Conservation (phyloP, 2,888 invertebrate genomes). For the Platycnemis pennipes region DNA sequence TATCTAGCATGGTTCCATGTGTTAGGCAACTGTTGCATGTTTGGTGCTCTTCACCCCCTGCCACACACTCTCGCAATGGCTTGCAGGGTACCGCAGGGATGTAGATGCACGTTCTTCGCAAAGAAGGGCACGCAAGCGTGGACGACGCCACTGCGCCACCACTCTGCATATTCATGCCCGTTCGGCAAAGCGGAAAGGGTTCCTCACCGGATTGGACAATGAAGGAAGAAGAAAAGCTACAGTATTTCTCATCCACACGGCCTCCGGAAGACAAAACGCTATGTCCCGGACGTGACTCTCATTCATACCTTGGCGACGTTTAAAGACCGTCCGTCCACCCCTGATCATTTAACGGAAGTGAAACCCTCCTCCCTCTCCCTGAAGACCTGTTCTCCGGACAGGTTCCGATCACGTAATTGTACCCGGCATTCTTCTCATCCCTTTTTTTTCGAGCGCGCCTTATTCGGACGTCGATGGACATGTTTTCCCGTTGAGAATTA, state of each 20-base stretch:
- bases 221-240: background rate
- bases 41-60: no score
- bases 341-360: background rate
- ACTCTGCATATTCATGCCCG: background rate
- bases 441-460: background rate
- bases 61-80: no score
- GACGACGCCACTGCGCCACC: background rate
- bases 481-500: conserved; percentile 32
- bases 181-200: background rate
- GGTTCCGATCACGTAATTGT: conserved; percentile 24
- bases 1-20: no score
- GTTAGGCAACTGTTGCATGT: no score
- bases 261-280: conserved; percentile 6
- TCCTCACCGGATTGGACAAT: background rate
- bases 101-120: background rate
- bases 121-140: background rate
- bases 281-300: background rate
- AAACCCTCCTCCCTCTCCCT: background rate
- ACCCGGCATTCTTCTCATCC: background rate
- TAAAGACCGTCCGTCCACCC: background rate
- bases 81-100: no score
- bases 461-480: background rate
- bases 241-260: background rate
- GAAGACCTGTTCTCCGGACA: conserved; percentile 1
- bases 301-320: background rate